Base-by-base conservation (phyloP, 2,113 vertebrate species). In the Jacana jacana region DNA sequence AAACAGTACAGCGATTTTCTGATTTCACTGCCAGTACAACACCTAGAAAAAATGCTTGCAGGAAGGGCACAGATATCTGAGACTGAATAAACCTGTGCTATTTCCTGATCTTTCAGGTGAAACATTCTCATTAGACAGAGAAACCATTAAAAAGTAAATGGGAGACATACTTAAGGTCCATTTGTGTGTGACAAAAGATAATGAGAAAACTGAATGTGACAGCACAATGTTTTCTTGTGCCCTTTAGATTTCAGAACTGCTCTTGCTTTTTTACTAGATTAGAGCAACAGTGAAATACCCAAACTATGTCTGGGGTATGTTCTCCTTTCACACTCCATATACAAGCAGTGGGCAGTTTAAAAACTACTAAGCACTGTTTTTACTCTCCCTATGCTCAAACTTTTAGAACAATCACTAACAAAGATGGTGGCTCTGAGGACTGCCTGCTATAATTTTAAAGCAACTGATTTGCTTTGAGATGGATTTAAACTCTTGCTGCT, bases 21-120 rank as follows among this genome's bases (percentile, higher is more conserved):
- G 69, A 69, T 77, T 83, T 95, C 90, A 66, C 95, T 73, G 98
- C 93, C 94, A 90, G 81, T 86, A 94, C 72, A 75, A 7, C 55
- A 79, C 73, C 80, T 88, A 63, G 86, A 54, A 90, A 82, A 82
- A 92, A 73, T 2, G 4, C 69, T 86, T 49, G 65, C 28, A 46
- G 7, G 77, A 94, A 88, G 49, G 94, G 79, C 55, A 76, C 27
- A 78, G 48, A 87, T 70, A 61, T 65, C 81, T 73, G 81, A 94
- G 96, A 90, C 89, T 54, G 15, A 91, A 55, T n/a, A 89, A 89
- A 97, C 93, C 86, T 81, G 8, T 5, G 13, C 54, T 76, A 31
- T 18, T 66, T 25, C 55, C 16, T 63, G 52, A 18, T 40, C 63
- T 71, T 57, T 54, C 72, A 83, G 71, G 44, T 46, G 55, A 95